Conservation (phyloP, 2,888 invertebrate genomes). For the Phalera bucephala region DNA sequence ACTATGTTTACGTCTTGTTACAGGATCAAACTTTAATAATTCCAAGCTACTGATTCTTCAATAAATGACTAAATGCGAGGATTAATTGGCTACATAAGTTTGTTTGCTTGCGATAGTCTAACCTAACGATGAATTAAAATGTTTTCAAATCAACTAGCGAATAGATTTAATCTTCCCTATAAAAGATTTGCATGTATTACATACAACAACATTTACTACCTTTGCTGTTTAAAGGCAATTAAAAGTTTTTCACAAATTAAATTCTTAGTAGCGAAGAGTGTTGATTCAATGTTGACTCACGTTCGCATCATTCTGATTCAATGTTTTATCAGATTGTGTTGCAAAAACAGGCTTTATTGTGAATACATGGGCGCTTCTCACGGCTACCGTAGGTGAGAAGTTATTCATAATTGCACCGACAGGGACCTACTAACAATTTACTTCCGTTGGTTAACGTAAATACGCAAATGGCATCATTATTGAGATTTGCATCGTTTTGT, state of each 20-base stretch:
- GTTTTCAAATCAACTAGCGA: too few species aligned
- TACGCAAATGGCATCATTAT: slow-evolving; percentile 60
- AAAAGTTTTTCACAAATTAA: too few species aligned
- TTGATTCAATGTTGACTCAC: slow-evolving; percentile 24
- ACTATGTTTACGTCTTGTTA: slow-evolving; percentile 50
- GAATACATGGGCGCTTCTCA: slow-evolving; percentile 55
- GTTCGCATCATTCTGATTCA: slow-evolving; percentile 48
- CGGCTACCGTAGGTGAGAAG: slow-evolving; percentile 60
- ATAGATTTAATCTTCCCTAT: too few species aligned
- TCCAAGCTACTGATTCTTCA: too few species aligned
- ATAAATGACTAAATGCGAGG: too few species aligned
- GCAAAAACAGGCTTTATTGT: slow-evolving; percentile 51
- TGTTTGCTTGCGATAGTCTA: background rate
- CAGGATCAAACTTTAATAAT: slow-evolving; percentile 10
- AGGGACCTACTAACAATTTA: slow-evolving; percentile 61
- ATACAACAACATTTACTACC: too few species aligned
- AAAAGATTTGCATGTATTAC: too few species aligned
- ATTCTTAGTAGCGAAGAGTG: slow-evolving; percentile 1
- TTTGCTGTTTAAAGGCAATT: too few species aligned
- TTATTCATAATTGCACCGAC: slow-evolving; percentile 54
- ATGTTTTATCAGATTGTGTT: slow-evolving; percentile 52
- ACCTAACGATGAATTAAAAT: background rate
- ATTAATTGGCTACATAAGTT: too few species aligned
- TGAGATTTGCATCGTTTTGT: slow-evolving; percentile 42
- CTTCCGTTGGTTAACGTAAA: slow-evolving; percentile 66